Evolutionary conservation across 2,797 vertebrate species (phyloP).

Genomic region (Hirundo rustica): DNA sequence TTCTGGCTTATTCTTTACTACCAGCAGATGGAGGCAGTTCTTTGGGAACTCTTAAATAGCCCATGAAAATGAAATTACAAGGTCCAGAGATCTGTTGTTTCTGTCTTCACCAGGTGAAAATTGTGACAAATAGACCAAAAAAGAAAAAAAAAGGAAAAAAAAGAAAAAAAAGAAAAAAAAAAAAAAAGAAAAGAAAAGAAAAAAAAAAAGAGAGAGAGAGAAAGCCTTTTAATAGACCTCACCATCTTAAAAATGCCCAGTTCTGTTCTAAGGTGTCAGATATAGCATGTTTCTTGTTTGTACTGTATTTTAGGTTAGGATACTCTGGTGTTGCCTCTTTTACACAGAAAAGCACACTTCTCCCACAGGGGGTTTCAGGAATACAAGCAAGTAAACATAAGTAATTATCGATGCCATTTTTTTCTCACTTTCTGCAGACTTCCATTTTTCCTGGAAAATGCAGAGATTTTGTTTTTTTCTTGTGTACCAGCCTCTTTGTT

Average conservation of each 20-base stretch:
- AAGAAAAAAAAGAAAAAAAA: too few species aligned
- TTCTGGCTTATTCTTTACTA: not conserved
- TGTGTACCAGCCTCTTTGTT: not conserved
- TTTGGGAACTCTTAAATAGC: not conserved
- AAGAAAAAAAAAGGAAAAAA: not conserved
- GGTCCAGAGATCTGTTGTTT: not conserved
- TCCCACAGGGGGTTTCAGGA: not conserved
- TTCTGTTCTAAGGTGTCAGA: not conserved
- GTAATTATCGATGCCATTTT: not conserved
- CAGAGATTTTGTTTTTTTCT: not conserved
- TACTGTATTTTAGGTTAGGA: not conserved
- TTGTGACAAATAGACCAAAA: not conserved
- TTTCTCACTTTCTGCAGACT: not conserved
- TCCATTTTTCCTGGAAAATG: not conserved
- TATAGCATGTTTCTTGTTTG: not conserved
- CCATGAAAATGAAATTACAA: not conserved
- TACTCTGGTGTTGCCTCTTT: not conserved
- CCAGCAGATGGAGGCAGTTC: slow-evolving; percentile 14
- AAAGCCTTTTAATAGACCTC: not conserved
- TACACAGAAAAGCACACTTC: not conserved
- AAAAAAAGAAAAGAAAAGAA: not conserved
- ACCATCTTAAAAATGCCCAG: not conserved
- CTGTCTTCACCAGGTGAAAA: not conserved
- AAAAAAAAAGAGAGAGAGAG: not conserved
- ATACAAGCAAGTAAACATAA: not conserved